phyloP scores from a whole-genome alignment of 2,888 invertebrate genomes.

The Epicampocera succincta region DNA sequence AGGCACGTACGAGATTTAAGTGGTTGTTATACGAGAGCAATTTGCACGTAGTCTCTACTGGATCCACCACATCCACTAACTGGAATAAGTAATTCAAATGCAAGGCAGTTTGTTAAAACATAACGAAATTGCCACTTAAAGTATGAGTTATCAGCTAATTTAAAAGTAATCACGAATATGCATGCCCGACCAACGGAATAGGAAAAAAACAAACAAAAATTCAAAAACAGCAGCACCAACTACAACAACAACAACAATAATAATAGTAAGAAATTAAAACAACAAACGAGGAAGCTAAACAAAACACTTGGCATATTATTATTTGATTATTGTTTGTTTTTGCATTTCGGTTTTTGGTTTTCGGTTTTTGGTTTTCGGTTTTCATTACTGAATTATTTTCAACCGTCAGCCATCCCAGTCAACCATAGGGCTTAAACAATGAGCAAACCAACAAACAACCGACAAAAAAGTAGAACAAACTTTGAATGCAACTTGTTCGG shows the following conservation, averaged over 20 bases:
- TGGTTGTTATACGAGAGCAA: constrained; percentile 66
- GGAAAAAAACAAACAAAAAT: constrained; percentile 8
- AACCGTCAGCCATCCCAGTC: background rate
- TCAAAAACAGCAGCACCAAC: background rate
- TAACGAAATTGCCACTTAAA: constrained; percentile 68
- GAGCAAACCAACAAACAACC: background rate
- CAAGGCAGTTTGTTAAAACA: constrained; percentile 66
- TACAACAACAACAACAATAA: constrained; percentile 23
- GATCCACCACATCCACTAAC: constrained; percentile 53
- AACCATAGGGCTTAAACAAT: background rate
- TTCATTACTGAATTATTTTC: constrained; percentile 20
- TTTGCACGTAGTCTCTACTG: constrained; percentile 66
- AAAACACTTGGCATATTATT: constrained; percentile 54
- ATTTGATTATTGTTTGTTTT: constrained; percentile 39
- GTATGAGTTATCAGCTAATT: constrained; percentile 68
- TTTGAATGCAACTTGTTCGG: constrained; percentile 15
- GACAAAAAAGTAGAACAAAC: constrained; percentile 34
- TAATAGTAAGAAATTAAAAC: background rate
- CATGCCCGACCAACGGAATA: constrained; percentile 50
- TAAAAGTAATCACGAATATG: constrained; percentile 69
- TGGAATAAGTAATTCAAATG: constrained; percentile 65
- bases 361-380: constrained; percentile 13
- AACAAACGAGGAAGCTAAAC: constrained; percentile 36
- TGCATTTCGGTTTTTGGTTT: constrained; percentile 12
- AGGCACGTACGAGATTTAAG: constrained; percentile 67